Conservation (phyloP, 2,797 vertebrate genomes). For the Enteromius thamalakanensis region DNA sequence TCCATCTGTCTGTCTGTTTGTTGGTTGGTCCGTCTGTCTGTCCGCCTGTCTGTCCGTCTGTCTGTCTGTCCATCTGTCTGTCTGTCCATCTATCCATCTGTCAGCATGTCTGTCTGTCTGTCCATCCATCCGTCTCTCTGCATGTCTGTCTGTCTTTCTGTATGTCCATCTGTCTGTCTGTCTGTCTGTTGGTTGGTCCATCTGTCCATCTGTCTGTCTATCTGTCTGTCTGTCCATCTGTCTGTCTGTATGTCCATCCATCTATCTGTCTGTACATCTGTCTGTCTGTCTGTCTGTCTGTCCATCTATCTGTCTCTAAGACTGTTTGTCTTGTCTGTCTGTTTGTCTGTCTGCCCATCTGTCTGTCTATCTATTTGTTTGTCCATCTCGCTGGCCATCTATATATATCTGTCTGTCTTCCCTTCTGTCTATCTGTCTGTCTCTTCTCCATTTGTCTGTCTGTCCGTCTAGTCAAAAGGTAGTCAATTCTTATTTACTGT, state of each 20-base stretch:
- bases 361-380: too few relatives aligned
- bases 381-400: background rate
- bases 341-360: too few relatives aligned
- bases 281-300: background rate
- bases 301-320: background rate
- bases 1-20: too few relatives aligned
- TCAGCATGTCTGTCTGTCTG: background rate
- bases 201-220: too few relatives aligned
- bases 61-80: too few relatives aligned
- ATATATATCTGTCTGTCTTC: background rate
- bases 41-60: too few relatives aligned
- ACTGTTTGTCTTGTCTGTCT: background rate
- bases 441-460: accelerated
- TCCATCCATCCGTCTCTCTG: background rate
- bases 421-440: background rate
- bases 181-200: too few relatives aligned
- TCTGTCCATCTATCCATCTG: background rate
- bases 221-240: background rate
- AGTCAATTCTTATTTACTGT: too few relatives aligned
- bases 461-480: too few relatives aligned
- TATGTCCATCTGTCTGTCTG: too few relatives aligned
- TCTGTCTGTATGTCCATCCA: background rate
- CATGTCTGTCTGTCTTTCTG: too few relatives aligned
- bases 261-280: background rate
- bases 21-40: too few relatives aligned